Base-by-base conservation (phyloP, 2,797 vertebrate genomes). In the Neosalanx taihuensis region DNA sequence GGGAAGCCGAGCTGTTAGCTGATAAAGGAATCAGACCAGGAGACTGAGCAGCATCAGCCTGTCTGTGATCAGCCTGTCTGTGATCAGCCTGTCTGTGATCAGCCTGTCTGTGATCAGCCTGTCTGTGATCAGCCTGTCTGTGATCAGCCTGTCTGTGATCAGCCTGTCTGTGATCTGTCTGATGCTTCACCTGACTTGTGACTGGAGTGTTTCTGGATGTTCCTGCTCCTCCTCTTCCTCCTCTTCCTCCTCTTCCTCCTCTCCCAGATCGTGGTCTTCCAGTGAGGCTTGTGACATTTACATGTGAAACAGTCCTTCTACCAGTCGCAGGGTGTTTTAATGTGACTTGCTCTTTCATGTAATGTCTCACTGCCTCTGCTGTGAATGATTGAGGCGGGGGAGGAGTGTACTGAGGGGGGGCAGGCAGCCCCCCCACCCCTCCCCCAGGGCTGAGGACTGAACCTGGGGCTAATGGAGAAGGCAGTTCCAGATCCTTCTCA, bases 401-500 rank as follows among this genome's bases (percentile, higher is more conserved):
- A 67, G 71, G 72, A 66, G 37, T 31, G 70, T 61, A 76, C 58
- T 69, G 77, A 83, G 31, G 57, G 71, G 66, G 74, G 78, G 63
- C n/a, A 0, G 67, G 37, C 51, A 70, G 67, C 49, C 20, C 37
- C 56, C 23, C 33, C 49, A 64, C 29, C 64, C 71, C 57, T 78
- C 49, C 20, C 29, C 37, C 37, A 49, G 41, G 17, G 23, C 58
- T 65, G 63, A 66, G 67, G 64, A 70, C 74, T 12, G 69, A 41
- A 66, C 6, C 64, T 70, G 77, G 53, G 65, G 70, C 56, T 73
- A 71, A 80, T 51, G 33, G 66, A 18, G 53, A 64, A 70, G 74
- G 57, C 57, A 68, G 58, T 72, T 72, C 63, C 35, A 53, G 64
- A 74, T 69, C 77, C 78, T 77, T 76, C 74, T 87, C 77, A 37